Evolutionary conservation across 2,113 vertebrate species (phyloP).

Genomic region (Syngnathus floridae): DNA sequence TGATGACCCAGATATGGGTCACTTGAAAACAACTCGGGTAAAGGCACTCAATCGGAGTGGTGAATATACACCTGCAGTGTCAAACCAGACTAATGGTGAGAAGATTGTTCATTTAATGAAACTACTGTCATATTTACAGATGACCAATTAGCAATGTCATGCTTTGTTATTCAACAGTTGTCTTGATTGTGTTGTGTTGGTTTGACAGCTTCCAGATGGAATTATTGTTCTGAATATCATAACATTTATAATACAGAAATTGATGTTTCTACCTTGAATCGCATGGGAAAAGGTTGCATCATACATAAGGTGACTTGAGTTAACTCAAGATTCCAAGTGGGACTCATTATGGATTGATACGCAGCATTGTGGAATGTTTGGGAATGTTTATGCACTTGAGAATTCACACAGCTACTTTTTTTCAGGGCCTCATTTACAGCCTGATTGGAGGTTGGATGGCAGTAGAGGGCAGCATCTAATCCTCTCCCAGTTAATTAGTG

Average conservation of each 20-base stretch:
- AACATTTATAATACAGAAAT: not conserved
- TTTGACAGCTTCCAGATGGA: not conserved
- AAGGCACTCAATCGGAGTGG: too few relatives aligned
- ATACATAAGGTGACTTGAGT: not conserved
- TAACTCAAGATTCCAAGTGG: not conserved
- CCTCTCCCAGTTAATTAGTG: constrained; percentile 65
- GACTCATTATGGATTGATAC: not conserved
- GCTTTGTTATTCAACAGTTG: not conserved
- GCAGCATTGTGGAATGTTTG: not conserved
- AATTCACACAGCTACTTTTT: constrained; percentile 22
- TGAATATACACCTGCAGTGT: not conserved
- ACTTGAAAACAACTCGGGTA: too few relatives aligned
- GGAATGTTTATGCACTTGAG: not conserved
- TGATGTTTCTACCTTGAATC: not conserved
- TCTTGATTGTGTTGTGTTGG: not conserved
- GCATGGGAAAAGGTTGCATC: not conserved
- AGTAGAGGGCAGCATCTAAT: constrained; percentile 57
- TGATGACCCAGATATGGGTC: too few relatives aligned
- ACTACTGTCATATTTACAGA: not conserved
- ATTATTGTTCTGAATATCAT: not conserved
- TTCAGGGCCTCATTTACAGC: constrained; percentile 66
- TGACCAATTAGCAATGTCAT: not conserved
- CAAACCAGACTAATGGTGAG: not conserved
- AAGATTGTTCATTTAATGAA: not conserved
- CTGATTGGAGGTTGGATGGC: constrained; percentile 60